Percentiles rank a stretch among this genome's conserved stretches.
Conservation (phyloP, 2,113 vertebrate genomes). For the Phodopus roborovskii region DNA sequence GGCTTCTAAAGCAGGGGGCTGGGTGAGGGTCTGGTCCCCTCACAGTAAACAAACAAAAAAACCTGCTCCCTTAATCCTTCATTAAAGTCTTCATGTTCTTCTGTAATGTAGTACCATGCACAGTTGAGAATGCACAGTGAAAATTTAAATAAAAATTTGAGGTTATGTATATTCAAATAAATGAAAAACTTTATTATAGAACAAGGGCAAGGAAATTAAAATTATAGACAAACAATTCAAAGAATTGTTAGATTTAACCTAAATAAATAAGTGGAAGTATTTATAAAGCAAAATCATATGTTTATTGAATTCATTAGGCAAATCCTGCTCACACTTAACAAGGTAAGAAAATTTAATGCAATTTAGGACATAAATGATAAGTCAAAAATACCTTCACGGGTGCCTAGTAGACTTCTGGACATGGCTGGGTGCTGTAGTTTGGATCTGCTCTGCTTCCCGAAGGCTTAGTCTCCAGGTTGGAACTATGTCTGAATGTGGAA, state of each 20-base stretch:
- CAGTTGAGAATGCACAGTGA: not conserved
- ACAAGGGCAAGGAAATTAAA: slow-evolving; percentile 22
- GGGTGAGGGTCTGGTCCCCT: too few species aligned
- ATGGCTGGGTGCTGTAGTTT: not conserved
- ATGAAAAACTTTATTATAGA: not conserved
- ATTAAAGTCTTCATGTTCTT: not conserved
- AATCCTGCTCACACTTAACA: not conserved
- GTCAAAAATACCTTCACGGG: not conserved
- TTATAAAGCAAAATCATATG: not conserved
- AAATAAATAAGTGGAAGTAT: slow-evolving; percentile 22
- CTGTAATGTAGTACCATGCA: not conserved
- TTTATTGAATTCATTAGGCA: not conserved
- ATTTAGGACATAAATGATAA: not conserved
- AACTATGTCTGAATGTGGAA: not conserved
- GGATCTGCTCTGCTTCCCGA: not conserved
- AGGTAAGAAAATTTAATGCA: not conserved
- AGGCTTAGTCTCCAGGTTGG: not conserved
- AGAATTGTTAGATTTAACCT: not conserved
- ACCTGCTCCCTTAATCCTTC: not conserved
- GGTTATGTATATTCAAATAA: not conserved
- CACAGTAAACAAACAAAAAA: too few species aligned
- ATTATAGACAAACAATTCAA: not conserved
- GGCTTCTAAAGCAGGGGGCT: too few species aligned
- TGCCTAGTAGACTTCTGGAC: not conserved
- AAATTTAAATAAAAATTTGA: not conserved